These are phyloP conservation scores for Matsumurasca onukii DNA, from an alignment of 1,140 invertebrate genomes.

Conservation along the genomic window DNA sequence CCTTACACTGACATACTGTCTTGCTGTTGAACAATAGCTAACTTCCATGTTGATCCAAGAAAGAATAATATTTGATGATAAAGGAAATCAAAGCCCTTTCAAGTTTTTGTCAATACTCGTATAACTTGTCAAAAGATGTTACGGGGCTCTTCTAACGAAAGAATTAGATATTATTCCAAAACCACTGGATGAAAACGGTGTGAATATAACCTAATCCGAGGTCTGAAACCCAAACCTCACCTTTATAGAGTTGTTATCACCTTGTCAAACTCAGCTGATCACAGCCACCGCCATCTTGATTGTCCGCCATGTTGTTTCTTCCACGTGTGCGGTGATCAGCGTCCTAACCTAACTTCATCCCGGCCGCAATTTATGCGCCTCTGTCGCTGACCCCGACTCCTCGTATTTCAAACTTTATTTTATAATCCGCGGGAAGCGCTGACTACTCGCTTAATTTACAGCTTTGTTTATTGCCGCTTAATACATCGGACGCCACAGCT, in stretches of 20 bases:
- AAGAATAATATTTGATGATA: too few species aligned
- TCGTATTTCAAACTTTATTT: constrained; percentile 27
- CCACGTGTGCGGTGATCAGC: neutral
- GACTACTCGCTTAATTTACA: constrained; percentile 21
- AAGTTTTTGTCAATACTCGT: too few species aligned
- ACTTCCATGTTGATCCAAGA: too few species aligned
- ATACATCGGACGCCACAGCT: too few species aligned
- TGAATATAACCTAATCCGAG: neutral
- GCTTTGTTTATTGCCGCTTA: constrained; percentile 27
- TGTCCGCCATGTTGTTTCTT: neutral
- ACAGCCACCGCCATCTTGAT: neutral
- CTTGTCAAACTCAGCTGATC: too few species aligned
- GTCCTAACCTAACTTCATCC: neutral
- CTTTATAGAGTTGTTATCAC: neutral
- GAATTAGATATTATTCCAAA: neutral
- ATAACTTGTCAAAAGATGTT: too few species aligned
- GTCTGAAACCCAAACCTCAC: neutral
- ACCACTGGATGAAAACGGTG: neutral
- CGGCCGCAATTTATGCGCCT: constrained; percentile 14
- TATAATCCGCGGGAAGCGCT: constrained; percentile 13
- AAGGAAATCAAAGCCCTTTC: too few species aligned
- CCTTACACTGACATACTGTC: too few species aligned
- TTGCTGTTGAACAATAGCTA: too few species aligned
- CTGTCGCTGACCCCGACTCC: neutral
- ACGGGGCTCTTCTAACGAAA: too few species aligned